Base-by-base conservation (phyloP, 1,140 invertebrate species). In the Mylabris phalerata region DNA sequence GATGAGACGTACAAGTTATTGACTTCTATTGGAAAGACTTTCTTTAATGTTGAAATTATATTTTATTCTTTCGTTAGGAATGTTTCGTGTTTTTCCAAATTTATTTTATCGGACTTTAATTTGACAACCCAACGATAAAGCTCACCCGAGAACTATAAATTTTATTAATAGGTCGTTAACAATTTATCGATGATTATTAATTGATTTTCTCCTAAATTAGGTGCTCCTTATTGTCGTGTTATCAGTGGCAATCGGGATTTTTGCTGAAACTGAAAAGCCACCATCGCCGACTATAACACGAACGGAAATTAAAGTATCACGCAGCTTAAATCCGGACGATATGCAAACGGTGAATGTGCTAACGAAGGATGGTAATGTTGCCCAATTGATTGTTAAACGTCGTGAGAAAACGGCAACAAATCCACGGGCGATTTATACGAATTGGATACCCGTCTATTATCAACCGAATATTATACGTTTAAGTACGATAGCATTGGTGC, bases 301-400 rank as follows among this genome's bases (percentile, higher is more conserved):
- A 48, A 90, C 88, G 3, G 82, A 87, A 67, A 72, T 92, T 1
- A 86, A 89, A 70, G 87, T 92, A 3, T 84, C 86, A 0, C 79
- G 87, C 62, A 89, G 86, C 71, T 74, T 90, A 2, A 83, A 87
- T 72, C 86, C 87, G 2, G 82, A 85, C 3, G 81, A 86, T 44
- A 89, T 82, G 24, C 83, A 88, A 66, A 87, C 88, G 7, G 69
- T 90, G 7, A 87, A 84, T 67, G 85, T 92, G 0, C 80, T 84
- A 55, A 88, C 87, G 0, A 83, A 82, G 66, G 82, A 84, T 9
- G 89, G 89, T 7, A 85, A 83, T 45, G 67, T 88, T 2, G 86
- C 88, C 0, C 87, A 88, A 58, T 73, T 90, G 9, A 84, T 90
- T 39, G 86, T 92, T 1, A 90, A 89, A 69, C 84, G 86, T 69